A percentile compares a stretch with the other conserved stretches of the same genome.
phyloP scores from a whole-genome alignment of 2,888 invertebrate genomes.

The Aleiodes leptofemur region DNA sequence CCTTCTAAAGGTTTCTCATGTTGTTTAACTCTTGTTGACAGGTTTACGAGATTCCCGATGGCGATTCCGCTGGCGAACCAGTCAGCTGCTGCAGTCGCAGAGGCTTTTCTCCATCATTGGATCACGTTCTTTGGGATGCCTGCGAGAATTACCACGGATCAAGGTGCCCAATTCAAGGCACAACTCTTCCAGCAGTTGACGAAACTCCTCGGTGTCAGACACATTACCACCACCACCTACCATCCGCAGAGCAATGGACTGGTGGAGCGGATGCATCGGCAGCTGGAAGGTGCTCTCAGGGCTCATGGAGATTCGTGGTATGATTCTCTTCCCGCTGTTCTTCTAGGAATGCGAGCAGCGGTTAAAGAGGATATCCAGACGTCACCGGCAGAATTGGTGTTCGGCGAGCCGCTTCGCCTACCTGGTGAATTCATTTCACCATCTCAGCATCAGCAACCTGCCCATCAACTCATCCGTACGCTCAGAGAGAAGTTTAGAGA shows the following conservation, averaged over 20 bases:
- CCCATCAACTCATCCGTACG: too few species aligned
- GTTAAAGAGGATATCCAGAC: too few species aligned
- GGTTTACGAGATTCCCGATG: conserved; percentile 50
- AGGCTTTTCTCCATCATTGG: conserved; percentile 21
- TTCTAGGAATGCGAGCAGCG: conserved; percentile 56
- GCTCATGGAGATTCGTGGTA: conserved; percentile 56
- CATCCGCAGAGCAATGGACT: too few species aligned
- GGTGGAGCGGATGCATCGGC: background rate
- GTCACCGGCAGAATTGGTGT: too few species aligned
- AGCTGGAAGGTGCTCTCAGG: conserved; percentile 55
- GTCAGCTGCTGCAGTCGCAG: conserved; percentile 2
- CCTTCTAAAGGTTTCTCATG: conserved; percentile 60
- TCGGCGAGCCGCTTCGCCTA: too few species aligned
- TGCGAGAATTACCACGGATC: conserved; percentile 17
- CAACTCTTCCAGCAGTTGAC: too few species aligned
- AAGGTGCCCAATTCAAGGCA: conserved; percentile 14
- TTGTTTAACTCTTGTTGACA: conserved; percentile 66
- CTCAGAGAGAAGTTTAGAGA: too few species aligned
- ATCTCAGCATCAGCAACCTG: too few species aligned
- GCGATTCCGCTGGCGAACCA: too few species aligned
- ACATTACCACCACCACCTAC: too few species aligned
- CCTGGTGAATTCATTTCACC: too few species aligned
- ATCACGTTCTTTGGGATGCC: conserved; percentile 18
- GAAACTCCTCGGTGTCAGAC: too few species aligned
- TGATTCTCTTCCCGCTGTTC: conserved; percentile 56